Conservation (phyloP, 2,888 invertebrate species). For the Bembecia ichneumoniformis region DNA sequence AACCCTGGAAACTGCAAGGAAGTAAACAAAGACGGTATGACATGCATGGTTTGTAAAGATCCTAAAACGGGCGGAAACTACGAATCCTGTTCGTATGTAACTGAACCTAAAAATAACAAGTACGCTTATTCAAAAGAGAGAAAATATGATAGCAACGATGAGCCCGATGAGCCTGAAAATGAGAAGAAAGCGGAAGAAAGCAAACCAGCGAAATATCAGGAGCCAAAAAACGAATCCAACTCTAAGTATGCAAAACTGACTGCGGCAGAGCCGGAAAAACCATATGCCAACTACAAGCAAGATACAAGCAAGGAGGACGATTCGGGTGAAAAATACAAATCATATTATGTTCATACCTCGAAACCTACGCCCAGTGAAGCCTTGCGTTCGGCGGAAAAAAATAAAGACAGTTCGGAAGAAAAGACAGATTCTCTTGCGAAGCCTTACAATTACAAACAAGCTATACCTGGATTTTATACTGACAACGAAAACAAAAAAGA, state of each 20-base stretch:
- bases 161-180: constrained; percentile 60
- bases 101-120: constrained; percentile 79
- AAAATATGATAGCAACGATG: constrained; percentile 74
- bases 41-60: constrained; percentile 82
- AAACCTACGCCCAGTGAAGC: constrained; percentile 53
- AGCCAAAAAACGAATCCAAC: constrained; percentile 30
- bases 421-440: constrained; percentile 35
- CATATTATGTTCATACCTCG: constrained; percentile 49
- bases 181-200: constrained; percentile 49
- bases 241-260: constrained; percentile 33
- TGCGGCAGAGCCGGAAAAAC: constrained; percentile 29
- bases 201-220: constrained; percentile 44
- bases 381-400: constrained; percentile 35
- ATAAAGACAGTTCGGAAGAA: constrained; percentile 45
- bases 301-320: constrained; percentile 34
- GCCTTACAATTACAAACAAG: constrained; percentile 61
- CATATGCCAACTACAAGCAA: constrained; percentile 32
- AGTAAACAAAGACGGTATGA: constrained; percentile 75
- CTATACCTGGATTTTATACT: constrained; percentile 62
- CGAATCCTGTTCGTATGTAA: constrained; percentile 85
- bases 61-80: constrained; percentile 82
- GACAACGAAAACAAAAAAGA: constrained; percentile 74
- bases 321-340: constrained; percentile 45
- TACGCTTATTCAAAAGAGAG: constrained; percentile 78
- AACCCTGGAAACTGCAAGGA: constrained; percentile 77